phyloP scores from a whole-genome alignment of 2,113 vertebrate genomes.

The Phainopepla nitens region DNA sequence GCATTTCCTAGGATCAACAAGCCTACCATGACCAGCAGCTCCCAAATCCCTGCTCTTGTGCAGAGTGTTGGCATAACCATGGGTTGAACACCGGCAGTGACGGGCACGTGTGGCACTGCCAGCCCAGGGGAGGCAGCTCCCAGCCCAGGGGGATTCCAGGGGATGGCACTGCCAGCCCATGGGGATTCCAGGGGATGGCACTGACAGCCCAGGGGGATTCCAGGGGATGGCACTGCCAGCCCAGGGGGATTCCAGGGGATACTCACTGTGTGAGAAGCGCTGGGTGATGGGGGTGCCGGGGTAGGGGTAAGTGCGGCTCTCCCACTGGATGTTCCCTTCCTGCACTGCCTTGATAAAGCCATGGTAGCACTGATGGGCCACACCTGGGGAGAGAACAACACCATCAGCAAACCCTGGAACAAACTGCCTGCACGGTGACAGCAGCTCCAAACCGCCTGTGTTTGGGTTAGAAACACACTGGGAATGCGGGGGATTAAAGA shows the following conservation, averaged over 20 bases:
- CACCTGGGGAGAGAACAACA: slow-evolving; percentile 71
- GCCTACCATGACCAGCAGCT: background rate
- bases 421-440: background rate
- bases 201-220: background rate
- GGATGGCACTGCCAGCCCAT: no score
- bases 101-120: background rate
- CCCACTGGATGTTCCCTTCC: slow-evolving; percentile 97
- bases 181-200: background rate
- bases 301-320: slow-evolving; percentile 97
- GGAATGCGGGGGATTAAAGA: background rate
- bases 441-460: background rate
- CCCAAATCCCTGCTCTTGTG: background rate
- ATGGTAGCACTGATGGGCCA: slow-evolving; percentile 96
- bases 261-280: slow-evolving; percentile 98
- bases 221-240: background rate
- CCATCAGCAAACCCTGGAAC: background rate
- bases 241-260: background rate
- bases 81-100: background rate
- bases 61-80: accelerated
- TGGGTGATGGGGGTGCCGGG: slow-evolving; percentile 97
- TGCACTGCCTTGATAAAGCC: slow-evolving; percentile 96
- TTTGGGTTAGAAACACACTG: accelerated
- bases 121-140: background rate
- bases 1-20: accelerated
- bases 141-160: no score